These are phyloP conservation scores for Kradibia gibbosae DNA, from an alignment of 1,140 invertebrate species.

Conservation along the genomic window DNA sequence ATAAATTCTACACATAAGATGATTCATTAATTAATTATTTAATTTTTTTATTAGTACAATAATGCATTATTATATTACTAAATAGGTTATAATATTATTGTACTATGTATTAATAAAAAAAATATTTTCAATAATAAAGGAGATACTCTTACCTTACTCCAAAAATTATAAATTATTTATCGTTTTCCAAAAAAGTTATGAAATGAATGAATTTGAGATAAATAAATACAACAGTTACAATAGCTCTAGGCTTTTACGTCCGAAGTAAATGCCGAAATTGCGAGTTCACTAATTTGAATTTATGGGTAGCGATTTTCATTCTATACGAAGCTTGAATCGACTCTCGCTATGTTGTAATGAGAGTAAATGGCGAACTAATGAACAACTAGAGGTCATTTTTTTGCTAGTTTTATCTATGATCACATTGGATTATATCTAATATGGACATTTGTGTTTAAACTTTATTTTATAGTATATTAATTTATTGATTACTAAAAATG, in stretches of 20 bases:
- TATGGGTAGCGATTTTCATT: slow-evolving; percentile 44
- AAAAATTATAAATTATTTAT: not conserved
- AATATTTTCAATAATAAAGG: too few species aligned
- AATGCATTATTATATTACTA: too few species aligned
- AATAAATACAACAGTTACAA: slow-evolving; percentile 44
- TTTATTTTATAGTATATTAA: too few species aligned
- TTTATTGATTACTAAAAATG: too few species aligned
- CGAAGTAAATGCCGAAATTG: slow-evolving; percentile 36
- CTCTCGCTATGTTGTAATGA: slow-evolving; percentile 17
- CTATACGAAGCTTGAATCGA: slow-evolving; percentile 34
- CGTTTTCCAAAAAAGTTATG: slow-evolving; percentile 3
- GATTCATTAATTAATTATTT: too few species aligned
- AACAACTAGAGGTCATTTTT: slow-evolving; percentile 18
- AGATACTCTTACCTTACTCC: too few species aligned
- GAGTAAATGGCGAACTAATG: slow-evolving; percentile 41
- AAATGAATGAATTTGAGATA: not conserved
- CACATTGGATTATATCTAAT: slow-evolving; percentile 1
- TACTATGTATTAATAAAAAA: too few species aligned
- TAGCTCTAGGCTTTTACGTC: not conserved
- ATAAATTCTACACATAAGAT: too few species aligned
- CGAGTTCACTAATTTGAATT: slow-evolving; percentile 48
- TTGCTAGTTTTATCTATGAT: slow-evolving; percentile 9
- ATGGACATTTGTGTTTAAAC: too few species aligned
- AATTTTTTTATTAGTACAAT: too few species aligned
- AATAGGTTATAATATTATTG: too few species aligned